A percentile compares a stretch with the other conserved stretches of the same genome.
Conservation (phyloP, 2,113 vertebrate species). For the Ia io region DNA sequence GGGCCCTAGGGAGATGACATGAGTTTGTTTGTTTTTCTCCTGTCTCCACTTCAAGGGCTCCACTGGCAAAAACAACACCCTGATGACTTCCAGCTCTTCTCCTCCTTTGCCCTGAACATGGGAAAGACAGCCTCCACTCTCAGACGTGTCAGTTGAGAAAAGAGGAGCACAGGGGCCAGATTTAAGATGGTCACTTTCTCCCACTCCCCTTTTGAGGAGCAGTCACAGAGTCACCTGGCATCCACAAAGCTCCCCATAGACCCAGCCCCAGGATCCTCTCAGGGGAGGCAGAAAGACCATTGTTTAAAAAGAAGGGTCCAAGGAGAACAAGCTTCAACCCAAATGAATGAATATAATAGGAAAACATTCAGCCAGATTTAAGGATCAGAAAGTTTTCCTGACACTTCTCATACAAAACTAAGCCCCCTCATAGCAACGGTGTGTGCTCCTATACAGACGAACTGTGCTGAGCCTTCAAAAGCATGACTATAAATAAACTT, state of each 20-base stretch:
- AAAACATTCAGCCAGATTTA: neutral
- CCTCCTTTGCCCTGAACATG: slow-evolving; percentile 52
- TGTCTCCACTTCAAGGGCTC: slow-evolving; percentile 77
- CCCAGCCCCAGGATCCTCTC: neutral
- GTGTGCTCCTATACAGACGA: neutral
- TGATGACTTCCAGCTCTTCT: slow-evolving; percentile 77
- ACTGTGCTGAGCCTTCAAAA: neutral
- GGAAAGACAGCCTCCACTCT: slow-evolving; percentile 18
- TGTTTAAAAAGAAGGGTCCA: neutral
- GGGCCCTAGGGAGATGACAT: slow-evolving; percentile 72
- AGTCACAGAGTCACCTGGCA: neutral
- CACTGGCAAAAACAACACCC: slow-evolving; percentile 76
- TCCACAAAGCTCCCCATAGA: neutral
- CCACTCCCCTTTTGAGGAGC: neutral
- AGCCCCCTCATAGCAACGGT: neutral
- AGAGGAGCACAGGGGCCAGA: neutral
- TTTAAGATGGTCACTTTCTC: neutral
- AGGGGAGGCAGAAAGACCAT: neutral
- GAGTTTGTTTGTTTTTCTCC: slow-evolving; percentile 77
- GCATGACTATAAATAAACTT: neutral
- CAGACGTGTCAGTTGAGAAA: neutral
- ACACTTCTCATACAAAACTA: neutral
- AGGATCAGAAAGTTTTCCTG: neutral
- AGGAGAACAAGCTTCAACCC: neutral
- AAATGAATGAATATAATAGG: neutral